Percentiles rank a stretch among this genome's conserved stretches.
Evolutionary conservation across 2,888 invertebrate genomes (phyloP).

Genomic region (Drosophila ezoana): DNA sequence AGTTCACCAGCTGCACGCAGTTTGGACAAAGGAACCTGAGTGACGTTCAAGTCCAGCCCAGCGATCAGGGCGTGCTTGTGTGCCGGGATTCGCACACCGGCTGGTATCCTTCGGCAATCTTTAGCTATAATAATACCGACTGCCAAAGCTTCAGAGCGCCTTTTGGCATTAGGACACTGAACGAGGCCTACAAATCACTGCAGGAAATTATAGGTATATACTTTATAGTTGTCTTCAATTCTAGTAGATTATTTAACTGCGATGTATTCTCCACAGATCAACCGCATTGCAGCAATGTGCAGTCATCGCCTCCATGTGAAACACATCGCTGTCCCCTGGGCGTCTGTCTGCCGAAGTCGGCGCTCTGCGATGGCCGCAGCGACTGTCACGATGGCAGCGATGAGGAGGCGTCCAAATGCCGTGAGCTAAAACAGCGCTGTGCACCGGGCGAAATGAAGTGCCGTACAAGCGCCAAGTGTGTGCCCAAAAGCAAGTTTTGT

Average conservation of each 20-base stretch:
- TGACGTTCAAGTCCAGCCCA: conserved; percentile 65
- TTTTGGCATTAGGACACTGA: conserved; percentile 72
- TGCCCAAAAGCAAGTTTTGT: conserved; percentile 89
- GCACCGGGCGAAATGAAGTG: conserved; percentile 87
- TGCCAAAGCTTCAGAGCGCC: conserved; percentile 81
- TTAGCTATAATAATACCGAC: conserved; percentile 86
- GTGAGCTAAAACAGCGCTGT: conserved; percentile 85
- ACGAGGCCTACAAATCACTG: conserved; percentile 69
- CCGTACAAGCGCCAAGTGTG: conserved; percentile 89
- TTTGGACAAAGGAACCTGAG: conserved; percentile 67
- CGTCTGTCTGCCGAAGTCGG: conserved; percentile 87
- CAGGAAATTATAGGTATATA: conserved; percentile 79
- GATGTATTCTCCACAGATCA: conserved; percentile 61
- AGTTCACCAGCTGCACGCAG: conserved; percentile 74
- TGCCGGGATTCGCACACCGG: conserved; percentile 87
- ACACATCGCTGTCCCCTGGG: conserved; percentile 90
- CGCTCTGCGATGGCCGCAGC: conserved; percentile 89
- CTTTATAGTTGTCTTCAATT: background rate
- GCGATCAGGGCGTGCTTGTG: conserved; percentile 89
- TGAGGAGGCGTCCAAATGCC: conserved; percentile 85
- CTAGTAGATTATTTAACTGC: background rate
- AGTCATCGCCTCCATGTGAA: conserved; percentile 84
- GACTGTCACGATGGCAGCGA: conserved; percentile 90
- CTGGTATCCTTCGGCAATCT: conserved; percentile 91
- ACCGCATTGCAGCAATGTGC: conserved; percentile 70